phyloP scores from a whole-genome alignment of 2,113 vertebrate genomes.

The Salvelinus alpinus region DNA sequence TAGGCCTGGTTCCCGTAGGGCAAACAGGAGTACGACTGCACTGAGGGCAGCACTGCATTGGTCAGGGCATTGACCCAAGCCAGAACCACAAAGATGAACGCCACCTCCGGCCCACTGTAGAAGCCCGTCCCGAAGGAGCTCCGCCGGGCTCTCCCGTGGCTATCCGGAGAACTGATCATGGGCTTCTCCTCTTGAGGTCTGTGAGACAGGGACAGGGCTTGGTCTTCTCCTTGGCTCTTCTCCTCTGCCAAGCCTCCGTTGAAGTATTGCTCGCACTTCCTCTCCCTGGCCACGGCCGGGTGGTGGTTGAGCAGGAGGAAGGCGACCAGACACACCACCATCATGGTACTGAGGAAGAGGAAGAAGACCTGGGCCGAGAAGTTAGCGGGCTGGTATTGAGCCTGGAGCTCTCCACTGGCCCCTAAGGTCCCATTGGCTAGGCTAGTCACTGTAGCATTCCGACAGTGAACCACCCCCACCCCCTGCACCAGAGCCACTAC shows the following conservation, averaged over 20 bases:
- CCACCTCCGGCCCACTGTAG: constrained; percentile 60
- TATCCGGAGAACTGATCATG: constrained; percentile 61
- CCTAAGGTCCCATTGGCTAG: constrained; percentile 26
- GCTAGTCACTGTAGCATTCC: constrained; percentile 52
- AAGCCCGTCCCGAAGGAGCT: constrained; percentile 64
- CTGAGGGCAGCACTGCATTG: constrained; percentile 80
- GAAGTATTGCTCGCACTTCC: constrained; percentile 58
- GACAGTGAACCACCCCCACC: constrained; percentile 72
- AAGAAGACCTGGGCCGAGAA: constrained; percentile 80
- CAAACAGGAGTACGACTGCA: constrained; percentile 84
- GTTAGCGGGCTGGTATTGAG: constrained; percentile 72
- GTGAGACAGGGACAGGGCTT: constrained; percentile 50
- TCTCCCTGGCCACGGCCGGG: constrained; percentile 67
- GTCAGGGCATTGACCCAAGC: constrained; percentile 84
- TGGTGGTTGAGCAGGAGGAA: constrained; percentile 77
- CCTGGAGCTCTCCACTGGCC: constrained; percentile 38
- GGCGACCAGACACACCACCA: constrained; percentile 71
- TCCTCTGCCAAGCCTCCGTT: constrained; percentile 31
- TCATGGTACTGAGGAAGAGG: constrained; percentile 78
- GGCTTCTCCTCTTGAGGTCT: constrained; percentile 70
- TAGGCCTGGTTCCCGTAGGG: constrained; percentile 81
- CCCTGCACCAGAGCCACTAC: constrained; percentile 80
- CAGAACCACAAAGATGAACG: constrained; percentile 76
- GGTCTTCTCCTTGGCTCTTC: constrained; percentile 48
- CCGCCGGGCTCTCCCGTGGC: constrained; percentile 23